These are phyloP conservation scores for Petroica traversi DNA, from an alignment of 2,113 vertebrate species.

Conservation along the genomic window DNA sequence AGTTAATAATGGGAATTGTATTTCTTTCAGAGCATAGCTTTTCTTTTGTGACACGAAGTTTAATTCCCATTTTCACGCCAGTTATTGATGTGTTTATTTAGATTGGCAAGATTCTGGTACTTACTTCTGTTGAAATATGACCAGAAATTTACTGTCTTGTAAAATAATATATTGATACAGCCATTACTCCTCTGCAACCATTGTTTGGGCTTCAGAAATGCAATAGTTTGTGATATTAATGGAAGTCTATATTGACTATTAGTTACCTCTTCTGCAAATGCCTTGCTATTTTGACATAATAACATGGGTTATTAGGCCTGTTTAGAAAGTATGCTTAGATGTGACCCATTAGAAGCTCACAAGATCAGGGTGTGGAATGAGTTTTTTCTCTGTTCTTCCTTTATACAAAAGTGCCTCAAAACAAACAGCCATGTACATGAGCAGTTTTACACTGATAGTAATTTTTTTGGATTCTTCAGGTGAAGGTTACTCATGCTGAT, in stretches of 20 bases:
- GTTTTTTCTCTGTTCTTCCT: neutral
- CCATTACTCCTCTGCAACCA: neutral
- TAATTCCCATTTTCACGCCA: neutral
- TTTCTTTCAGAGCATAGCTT: neutral
- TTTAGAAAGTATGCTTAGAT: neutral
- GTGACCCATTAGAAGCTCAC: neutral
- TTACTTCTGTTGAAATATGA: neutral
- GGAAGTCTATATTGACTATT: neutral
- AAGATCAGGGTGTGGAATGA: neutral
- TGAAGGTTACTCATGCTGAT: neutral
- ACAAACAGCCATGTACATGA: rapidly evolving
- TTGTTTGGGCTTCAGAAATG: neutral
- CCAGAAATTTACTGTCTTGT: neutral
- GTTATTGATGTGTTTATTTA: neutral
- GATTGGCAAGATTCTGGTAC: neutral
- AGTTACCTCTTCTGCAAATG: neutral
- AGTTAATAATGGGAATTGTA: neutral
- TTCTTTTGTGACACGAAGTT: neutral
- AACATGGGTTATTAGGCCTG: neutral
- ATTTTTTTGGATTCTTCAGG: neutral
- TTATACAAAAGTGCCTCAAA: neutral
- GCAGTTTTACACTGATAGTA: neutral
- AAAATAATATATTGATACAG: neutral
- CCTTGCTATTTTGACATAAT: neutral
- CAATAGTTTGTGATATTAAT: rapidly evolving